Evolutionary conservation across 2,113 vertebrate genomes (phyloP).

Genomic region (Dasyurus viverrinus): DNA sequence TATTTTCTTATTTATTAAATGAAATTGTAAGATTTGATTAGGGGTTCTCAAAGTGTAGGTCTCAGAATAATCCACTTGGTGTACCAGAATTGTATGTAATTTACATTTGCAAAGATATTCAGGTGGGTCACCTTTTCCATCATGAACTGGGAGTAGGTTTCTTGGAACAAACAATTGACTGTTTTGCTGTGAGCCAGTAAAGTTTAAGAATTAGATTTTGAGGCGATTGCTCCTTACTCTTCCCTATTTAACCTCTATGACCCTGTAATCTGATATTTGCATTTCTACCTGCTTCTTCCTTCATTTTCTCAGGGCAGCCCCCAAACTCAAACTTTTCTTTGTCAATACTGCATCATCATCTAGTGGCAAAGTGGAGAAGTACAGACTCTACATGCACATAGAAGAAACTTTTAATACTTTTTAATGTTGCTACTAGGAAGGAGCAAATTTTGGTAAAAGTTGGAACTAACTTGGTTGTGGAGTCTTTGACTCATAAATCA

Average conservation of each 20-base stretch:
- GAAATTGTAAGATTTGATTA: background rate
- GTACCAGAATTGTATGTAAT: background rate
- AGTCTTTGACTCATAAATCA: background rate
- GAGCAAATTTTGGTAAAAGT: background rate
- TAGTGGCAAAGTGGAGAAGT: background rate
- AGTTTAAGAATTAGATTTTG: background rate
- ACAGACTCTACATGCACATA: background rate
- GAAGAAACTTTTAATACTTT: background rate
- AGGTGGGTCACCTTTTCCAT: background rate
- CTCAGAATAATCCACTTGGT: background rate
- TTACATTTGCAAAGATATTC: background rate
- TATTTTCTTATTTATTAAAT: background rate
- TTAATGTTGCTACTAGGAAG: background rate
- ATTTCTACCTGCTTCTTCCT: background rate
- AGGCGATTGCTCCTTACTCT: background rate
- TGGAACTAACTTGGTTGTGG: background rate
- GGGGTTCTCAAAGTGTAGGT: background rate
- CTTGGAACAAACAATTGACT: background rate
- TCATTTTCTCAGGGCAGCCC: background rate
- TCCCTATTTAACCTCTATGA: background rate
- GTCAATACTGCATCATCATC: background rate
- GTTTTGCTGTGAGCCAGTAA: background rate
- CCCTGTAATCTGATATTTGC: background rate
- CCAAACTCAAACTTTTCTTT: background rate
- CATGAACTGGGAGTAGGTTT: background rate